These are phyloP conservation scores for Deroptyus accipitrinus DNA, from an alignment of 2,113 vertebrate species.

Conservation along the genomic window DNA sequence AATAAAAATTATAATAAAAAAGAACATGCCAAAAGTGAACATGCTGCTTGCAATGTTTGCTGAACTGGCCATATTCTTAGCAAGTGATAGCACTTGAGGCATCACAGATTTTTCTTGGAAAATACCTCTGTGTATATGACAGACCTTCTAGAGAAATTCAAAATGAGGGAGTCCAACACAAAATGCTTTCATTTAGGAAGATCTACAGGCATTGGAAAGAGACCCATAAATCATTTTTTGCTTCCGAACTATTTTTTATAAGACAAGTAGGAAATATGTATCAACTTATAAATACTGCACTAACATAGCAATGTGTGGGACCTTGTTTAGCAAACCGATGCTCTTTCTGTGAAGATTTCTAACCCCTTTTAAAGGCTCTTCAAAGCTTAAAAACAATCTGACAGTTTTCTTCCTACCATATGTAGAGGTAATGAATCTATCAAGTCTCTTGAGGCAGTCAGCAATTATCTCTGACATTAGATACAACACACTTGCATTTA, in stretches of 20 bases:
- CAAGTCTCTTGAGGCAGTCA: constrained; percentile 41
- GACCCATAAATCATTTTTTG: neutral
- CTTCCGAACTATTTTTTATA: neutral
- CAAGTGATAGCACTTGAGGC: neutral
- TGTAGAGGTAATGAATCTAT: constrained; percentile 53
- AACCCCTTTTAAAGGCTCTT: constrained; percentile 12
- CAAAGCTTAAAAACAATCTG: constrained; percentile 52
- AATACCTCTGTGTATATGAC: neutral
- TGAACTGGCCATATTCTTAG: neutral
- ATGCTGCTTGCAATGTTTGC: neutral
- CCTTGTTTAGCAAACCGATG: constrained; percentile 33
- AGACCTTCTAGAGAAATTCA: neutral
- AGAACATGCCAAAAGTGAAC: neutral
- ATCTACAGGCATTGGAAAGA: neutral
- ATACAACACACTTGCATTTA: constrained; percentile 49
- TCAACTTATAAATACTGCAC: neutral
- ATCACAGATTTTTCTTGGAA: neutral
- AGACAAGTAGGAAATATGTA: neutral
- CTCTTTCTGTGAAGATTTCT: constrained; percentile 23
- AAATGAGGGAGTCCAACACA: neutral
- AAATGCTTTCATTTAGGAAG: neutral
- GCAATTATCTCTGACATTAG: constrained; percentile 55
- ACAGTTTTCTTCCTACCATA: constrained; percentile 49
- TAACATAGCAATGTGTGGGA: neutral
- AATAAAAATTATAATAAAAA: constrained; percentile 26